Conservation (phyloP, 2,888 invertebrate genomes). For the Zaprionus obscuricornis region DNA sequence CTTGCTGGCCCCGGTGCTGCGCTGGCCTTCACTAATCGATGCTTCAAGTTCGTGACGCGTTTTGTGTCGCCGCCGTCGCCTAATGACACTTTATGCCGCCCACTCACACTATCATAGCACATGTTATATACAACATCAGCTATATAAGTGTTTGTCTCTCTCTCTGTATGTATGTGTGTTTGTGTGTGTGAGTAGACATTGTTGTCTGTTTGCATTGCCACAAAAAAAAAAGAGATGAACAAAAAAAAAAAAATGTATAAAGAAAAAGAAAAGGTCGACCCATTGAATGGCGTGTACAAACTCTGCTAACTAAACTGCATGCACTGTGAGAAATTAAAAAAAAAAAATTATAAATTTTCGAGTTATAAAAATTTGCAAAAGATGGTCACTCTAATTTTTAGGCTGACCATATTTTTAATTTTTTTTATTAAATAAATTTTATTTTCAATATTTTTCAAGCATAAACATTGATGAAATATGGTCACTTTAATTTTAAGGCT, state of each 20-base stretch:
- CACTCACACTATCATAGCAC: slow-evolving; percentile 33
- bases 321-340: slow-evolving; percentile 17
- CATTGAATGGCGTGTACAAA: slow-evolving; percentile 48
- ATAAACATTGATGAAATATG: too few relatives aligned
- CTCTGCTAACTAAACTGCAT: slow-evolving; percentile 37
- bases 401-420: too few relatives aligned
- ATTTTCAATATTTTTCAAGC: too few relatives aligned
- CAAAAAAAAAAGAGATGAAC: slow-evolving; percentile 8
- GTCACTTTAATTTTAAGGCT: too few relatives aligned
- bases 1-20: slow-evolving; percentile 7
- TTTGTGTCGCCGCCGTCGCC: slow-evolving; percentile 45
- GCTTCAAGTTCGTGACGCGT: slow-evolving; percentile 65
- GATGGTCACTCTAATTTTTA: too few relatives aligned
- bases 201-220: slow-evolving; percentile 61
- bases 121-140: slow-evolving; percentile 11
- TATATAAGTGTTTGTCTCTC: not conserved
- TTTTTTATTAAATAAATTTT: too few relatives aligned
- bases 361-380: not conserved
- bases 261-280: slow-evolving; percentile 58
- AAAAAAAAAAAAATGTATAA: slow-evolving; percentile 28
- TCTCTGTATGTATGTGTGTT: slow-evolving; percentile 9
- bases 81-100: slow-evolving; percentile 61
- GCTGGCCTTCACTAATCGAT: slow-evolving; percentile 65
- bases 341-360: not conserved
- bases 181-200: slow-evolving; percentile 44